A percentile compares a stretch with the other conserved stretches of the same genome.
Evolutionary conservation across 1,140 invertebrate genomes (phyloP).

Genomic region (Holcopasites calliopsidis): DNA sequence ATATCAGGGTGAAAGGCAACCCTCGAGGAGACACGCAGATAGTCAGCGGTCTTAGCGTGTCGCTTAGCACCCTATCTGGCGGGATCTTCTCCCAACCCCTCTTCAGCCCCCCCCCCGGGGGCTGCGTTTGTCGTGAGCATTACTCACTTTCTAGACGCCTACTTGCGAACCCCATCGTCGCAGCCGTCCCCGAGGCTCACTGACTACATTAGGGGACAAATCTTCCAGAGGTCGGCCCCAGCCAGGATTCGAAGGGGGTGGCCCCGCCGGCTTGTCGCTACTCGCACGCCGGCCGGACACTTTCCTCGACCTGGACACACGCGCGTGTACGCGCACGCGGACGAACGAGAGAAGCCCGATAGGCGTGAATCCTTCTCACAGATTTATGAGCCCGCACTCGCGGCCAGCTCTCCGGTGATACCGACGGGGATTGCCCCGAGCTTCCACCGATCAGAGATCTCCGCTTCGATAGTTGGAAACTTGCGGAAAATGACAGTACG

Average conservation of each 20-base stretch:
- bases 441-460: not conserved
- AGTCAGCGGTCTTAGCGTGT: constrained; percentile 76
- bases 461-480: too few species aligned
- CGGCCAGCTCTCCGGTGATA: not conserved
- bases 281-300: constrained; percentile 29
- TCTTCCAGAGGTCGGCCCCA: constrained; percentile 69
- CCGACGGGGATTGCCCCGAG: not conserved
- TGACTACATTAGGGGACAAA: constrained; percentile 80
- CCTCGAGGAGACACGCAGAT: constrained; percentile 63
- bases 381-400: constrained; percentile 30
- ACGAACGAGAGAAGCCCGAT: constrained; percentile 4
- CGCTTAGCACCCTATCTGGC: constrained; percentile 80
- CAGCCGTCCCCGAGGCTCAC: constrained; percentile 69
- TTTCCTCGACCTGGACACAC: constrained; percentile 33
- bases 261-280: not conserved
- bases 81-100: constrained; percentile 72
- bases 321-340: constrained; percentile 12
- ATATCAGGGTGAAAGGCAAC: constrained; percentile 48
- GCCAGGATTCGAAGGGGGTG: constrained; percentile 31
- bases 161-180: constrained; percentile 67
- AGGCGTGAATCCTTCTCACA: constrained; percentile 36
- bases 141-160: constrained; percentile 79
- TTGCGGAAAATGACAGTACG: too few species aligned
- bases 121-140: constrained; percentile 80
- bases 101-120: constrained; percentile 63